Percentiles rank a stretch among this genome's conserved stretches.
phyloP scores from a whole-genome alignment of 2,113 vertebrate genomes.

The Ancistrus triradiatus region DNA sequence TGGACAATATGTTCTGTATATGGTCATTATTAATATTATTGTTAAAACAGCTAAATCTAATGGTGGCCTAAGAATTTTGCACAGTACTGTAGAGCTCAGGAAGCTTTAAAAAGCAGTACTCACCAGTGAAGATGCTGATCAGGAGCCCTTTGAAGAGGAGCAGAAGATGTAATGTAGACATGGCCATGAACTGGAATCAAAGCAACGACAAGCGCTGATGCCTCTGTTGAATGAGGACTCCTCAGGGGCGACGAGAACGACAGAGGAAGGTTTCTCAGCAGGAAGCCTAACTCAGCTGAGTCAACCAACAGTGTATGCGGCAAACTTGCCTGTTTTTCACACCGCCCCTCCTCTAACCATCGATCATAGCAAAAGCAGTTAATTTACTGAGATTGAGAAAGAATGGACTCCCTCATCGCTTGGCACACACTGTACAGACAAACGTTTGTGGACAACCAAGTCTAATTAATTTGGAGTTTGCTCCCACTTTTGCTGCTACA shows the following conservation, averaged over 20 bases:
- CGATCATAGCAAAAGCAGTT: too few relatives aligned
- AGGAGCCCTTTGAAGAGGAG: constrained; percentile 40
- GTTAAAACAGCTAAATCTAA: not conserved
- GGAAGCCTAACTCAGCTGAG: constrained; percentile 8
- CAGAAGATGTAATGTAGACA: constrained; percentile 41
- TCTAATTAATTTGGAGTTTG: too few relatives aligned
- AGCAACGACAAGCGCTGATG: constrained; percentile 13
- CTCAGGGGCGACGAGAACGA: not conserved
- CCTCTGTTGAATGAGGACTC: constrained; percentile 10
- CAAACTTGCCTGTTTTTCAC: too few relatives aligned
- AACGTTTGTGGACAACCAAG: too few relatives aligned
- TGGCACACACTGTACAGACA: too few relatives aligned
- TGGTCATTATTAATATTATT: not conserved
- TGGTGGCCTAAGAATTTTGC: not conserved
- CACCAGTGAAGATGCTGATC: constrained; percentile 54
- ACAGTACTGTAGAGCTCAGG: not conserved
- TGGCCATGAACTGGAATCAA: constrained; percentile 48
- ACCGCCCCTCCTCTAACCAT: too few relatives aligned
- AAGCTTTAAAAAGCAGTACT: constrained; percentile 33
- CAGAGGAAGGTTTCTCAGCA: constrained; percentile 35
- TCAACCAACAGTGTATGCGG: too few relatives aligned
- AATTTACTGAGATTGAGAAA: too few relatives aligned
- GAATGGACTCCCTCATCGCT: too few relatives aligned
- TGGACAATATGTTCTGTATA: too few relatives aligned
- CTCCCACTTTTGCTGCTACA: too few relatives aligned